Evolutionary conservation across 2,797 vertebrate genomes (phyloP).

Genomic region (Ctenopoma kingsleyae): DNA sequence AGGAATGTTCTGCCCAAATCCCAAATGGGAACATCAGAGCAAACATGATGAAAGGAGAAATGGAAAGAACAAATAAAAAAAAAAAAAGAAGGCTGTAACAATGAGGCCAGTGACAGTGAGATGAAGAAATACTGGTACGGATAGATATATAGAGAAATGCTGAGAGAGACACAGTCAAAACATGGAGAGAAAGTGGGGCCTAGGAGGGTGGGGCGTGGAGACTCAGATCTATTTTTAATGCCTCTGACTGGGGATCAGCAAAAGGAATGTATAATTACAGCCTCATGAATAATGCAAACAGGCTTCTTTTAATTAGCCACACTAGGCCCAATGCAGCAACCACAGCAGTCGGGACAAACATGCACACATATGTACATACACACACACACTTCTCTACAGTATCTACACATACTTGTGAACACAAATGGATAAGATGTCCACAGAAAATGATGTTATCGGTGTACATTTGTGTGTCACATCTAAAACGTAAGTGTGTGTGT

Average conservation of each 20-base stretch:
- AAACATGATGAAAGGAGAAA: constrained; percentile 52
- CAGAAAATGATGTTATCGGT: constrained; percentile 1
- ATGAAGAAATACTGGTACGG: constrained; percentile 48
- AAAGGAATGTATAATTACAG: constrained; percentile 85
- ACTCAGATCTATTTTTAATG: constrained; percentile 87
- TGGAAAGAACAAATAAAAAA: constrained; percentile 32
- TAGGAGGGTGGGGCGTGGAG: constrained; percentile 67
- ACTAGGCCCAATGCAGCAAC: constrained; percentile 69
- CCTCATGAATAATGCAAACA: constrained; percentile 81
- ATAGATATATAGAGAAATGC: constrained; percentile 53
- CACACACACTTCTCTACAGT: neutral
- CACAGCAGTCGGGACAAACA: constrained; percentile 70
- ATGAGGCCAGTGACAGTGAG: constrained; percentile 55
- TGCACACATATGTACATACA: constrained; percentile 23
- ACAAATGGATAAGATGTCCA: constrained; percentile 18
- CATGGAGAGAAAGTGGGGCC: constrained; percentile 65
- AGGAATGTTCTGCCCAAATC: constrained; percentile 70
- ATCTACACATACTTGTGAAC: constrained; percentile 13
- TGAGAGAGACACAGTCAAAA: constrained; percentile 68
- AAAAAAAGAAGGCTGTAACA: constrained; percentile 40
- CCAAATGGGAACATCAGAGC: constrained; percentile 63
- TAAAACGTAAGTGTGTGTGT: constrained; percentile 21
- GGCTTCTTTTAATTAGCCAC: constrained; percentile 84
- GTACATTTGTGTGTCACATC: constrained; percentile 26
- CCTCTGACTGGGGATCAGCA: constrained; percentile 80